Percentiles rank a stretch among this genome's conserved stretches.
Conservation (phyloP, 1,140 invertebrate species). For the Steinernema feltiae region DNA sequence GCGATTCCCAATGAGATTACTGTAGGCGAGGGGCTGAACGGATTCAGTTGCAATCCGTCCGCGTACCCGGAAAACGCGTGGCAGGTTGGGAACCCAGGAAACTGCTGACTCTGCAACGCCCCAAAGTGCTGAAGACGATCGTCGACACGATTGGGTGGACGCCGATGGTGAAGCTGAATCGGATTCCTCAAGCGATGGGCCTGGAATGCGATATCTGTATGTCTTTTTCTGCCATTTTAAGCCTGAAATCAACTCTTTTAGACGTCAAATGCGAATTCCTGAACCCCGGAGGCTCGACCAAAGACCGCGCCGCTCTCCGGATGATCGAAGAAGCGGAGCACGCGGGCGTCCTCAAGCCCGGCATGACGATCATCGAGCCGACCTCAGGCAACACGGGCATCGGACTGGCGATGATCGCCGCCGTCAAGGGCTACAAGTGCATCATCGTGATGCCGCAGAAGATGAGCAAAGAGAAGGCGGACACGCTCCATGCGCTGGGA, state of each 20-base stretch:
- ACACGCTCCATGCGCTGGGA: slow-evolving; percentile 71
- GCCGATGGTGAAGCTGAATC: slow-evolving; percentile 78
- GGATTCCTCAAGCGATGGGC: slow-evolving; percentile 73
- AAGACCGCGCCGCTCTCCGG: slow-evolving; percentile 85
- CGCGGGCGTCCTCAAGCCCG: slow-evolving; percentile 76
- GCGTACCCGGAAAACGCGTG: background rate
- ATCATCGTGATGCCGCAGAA: slow-evolving; percentile 98
- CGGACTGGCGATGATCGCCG: slow-evolving; percentile 85
- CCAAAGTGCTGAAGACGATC: slow-evolving; percentile 72
- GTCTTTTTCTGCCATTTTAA: slow-evolving; percentile 59
- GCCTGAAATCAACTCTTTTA: slow-evolving; percentile 61
- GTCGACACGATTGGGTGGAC: slow-evolving; percentile 83
- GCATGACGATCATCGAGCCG: slow-evolving; percentile 80
- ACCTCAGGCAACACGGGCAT: slow-evolving; percentile 75
- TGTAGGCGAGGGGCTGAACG: slow-evolving; percentile 12
- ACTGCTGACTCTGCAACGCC: slow-evolving; percentile 38
- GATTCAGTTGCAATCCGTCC: slow-evolving; percentile 24
- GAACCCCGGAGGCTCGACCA: slow-evolving; percentile 94
- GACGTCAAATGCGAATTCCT: slow-evolving; percentile 96
- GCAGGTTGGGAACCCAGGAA: background rate
- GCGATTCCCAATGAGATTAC: slow-evolving; percentile 7
- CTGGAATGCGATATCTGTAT: slow-evolving; percentile 89
- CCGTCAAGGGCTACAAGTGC: slow-evolving; percentile 87
- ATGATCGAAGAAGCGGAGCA: slow-evolving; percentile 85
- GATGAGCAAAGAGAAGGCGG: slow-evolving; percentile 92